Conservation (phyloP, 2,113 vertebrate genomes). For the Pardalotus punctatus region DNA sequence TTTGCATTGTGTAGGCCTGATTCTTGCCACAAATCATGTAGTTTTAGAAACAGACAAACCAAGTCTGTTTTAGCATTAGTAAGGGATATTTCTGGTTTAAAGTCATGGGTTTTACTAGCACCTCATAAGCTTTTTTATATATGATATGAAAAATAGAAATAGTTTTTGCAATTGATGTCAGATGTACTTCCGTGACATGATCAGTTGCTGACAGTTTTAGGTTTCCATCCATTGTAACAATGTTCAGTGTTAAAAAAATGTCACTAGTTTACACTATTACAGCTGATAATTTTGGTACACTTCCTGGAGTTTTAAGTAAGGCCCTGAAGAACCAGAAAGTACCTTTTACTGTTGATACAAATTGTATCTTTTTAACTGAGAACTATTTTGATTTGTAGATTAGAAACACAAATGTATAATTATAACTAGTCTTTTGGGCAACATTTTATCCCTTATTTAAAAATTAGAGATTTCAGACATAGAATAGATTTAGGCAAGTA, state of each 20-base stretch:
- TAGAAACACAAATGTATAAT: constrained; percentile 76
- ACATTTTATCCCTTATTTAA: constrained; percentile 87
- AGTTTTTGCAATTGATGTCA: constrained; percentile 36
- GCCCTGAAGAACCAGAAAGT: constrained; percentile 86
- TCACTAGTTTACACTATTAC: constrained; percentile 16
- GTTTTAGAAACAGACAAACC: constrained; percentile 81
- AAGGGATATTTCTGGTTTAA: constrained; percentile 91
- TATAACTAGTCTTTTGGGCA: constrained; percentile 83
- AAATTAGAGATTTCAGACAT: constrained; percentile 59
- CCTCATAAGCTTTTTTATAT: not conserved
- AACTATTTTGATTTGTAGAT: constrained; percentile 89
- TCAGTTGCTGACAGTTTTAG: not conserved
- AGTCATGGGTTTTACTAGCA: constrained; percentile 73
- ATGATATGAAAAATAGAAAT: not conserved
- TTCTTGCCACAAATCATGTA: constrained; percentile 81
- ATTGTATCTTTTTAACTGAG: constrained; percentile 96
- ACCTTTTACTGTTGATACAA: constrained; percentile 97
- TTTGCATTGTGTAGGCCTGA: constrained; percentile 63
- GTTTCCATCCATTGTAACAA: not conserved
- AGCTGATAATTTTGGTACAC: constrained; percentile 26
- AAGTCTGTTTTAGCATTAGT: constrained; percentile 92
- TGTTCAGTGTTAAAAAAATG: constrained; percentile 31
- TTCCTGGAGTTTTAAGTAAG: constrained; percentile 76
- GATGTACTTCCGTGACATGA: not conserved
- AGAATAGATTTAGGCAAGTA: constrained; percentile 66